Percentiles rank a stretch among this genome's conserved stretches.
Evolutionary conservation across 53 echinoderm and acorn worm genomes (phyloP).

Genomic region (Mesocentrotus franciscanus): DNA sequence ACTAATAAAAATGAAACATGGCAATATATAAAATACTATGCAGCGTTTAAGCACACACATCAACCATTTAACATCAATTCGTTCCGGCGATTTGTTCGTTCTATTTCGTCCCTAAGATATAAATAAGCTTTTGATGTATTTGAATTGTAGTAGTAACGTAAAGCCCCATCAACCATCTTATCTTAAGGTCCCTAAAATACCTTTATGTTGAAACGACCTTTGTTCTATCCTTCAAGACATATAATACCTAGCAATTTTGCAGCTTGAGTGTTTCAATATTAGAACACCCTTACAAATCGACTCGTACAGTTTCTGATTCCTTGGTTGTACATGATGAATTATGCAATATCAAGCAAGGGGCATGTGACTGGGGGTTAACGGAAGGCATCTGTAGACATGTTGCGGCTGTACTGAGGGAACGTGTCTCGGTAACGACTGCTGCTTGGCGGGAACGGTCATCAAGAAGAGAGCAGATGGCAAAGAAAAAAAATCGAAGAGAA

Average conservation of each 20-base stretch:
- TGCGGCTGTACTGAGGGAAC: constrained; percentile 92
- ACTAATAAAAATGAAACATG: not conserved
- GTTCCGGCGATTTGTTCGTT: too few relatives aligned
- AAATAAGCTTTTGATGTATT: not conserved
- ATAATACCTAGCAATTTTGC: not conserved
- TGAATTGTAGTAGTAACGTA: not conserved
- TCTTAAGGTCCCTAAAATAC: not conserved
- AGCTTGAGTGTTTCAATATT: not conserved
- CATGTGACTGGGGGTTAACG: constrained; percentile 31
- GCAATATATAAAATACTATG: not conserved
- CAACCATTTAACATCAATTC: not conserved
- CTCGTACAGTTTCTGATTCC: not conserved
- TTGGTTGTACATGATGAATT: not conserved
- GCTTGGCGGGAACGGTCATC: constrained; percentile 53
- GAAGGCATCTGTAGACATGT: constrained; percentile 78
- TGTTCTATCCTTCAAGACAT: not conserved
- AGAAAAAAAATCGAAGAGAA: not conserved
- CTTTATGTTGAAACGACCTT: not conserved
- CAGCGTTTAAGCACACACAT: not conserved
- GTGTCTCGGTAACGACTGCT: constrained; percentile 93
- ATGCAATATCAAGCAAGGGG: not conserved
- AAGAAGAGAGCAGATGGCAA: not conserved
- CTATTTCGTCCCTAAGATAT: too few relatives aligned
- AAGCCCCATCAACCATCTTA: not conserved
- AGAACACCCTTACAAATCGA: not conserved